Evolutionary conservation across 2,888 invertebrate genomes (phyloP), one percentile per base, ranked within the genome.

Genomic region (Papilio elwesi): DNA sequence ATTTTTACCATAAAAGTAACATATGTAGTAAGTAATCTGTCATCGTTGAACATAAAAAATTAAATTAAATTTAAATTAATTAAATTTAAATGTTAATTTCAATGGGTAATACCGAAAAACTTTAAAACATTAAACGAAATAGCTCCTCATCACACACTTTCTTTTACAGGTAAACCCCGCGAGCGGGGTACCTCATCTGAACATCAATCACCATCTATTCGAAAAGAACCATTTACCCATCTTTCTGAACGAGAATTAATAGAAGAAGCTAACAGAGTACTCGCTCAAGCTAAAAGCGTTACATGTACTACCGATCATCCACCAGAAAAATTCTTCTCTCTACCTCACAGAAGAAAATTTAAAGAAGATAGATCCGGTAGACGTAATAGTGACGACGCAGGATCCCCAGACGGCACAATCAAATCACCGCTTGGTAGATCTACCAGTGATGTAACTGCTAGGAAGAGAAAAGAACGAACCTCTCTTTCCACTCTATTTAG

Each of bases 251-350:
- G 96, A 83, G 95, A 96, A 84, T 94, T 97, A 65, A 96, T 96
- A 65, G 95, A 96, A 82, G 97, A 97, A 92, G 97, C 97, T 48
- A 96, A 96, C 76, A 94, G 95, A 82, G 96, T 97, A 49, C 90
- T 97, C 68, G 95, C 96, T 38, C 97, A 97, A 87, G 97, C 96
- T 0, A 95, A 96, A 78, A 95, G 95, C 82, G 94, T 97, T 76
- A 95, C 95, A 73, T 97, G 97, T 85, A 95, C 94, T 57, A 94
- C 95, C 15, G 95, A 94, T 74, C 87, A 93, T 79, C 90, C 92
- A 11, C 94, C 95, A n/a, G 95, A 95, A 66, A 95, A 96, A 81
- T 96, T 96, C 83, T 95, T 95, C 90, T 96, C 96, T 12, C 91
- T 96, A 81, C 97, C 95, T 66, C 95, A 94, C 81, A 95, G 95